phyloP scores from a whole-genome alignment of 1,140 invertebrate species.

The Pseudachorutes palmiensis region DNA sequence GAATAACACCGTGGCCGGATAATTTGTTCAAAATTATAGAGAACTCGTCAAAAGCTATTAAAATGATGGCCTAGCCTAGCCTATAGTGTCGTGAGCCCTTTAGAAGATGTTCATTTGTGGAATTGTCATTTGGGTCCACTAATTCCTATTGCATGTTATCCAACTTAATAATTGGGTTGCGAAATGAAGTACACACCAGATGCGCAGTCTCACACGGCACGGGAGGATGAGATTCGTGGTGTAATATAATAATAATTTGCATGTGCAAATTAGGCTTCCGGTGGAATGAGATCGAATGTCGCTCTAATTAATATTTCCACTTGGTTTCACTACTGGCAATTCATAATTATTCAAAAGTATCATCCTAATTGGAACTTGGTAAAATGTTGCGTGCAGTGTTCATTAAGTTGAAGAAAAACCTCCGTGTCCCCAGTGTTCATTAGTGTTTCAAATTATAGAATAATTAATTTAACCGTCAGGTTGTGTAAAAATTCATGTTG shows the following conservation, averaged over 20 bases:
- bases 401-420: no score
- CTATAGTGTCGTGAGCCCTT: not conserved
- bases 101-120: not conserved
- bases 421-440: no score
- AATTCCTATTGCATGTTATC: constrained; percentile 9
- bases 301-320: not conserved
- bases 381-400: not conserved
- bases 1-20: not conserved
- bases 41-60: not conserved
- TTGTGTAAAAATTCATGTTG: no score
- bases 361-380: not conserved
- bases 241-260: constrained; percentile 10
- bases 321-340: not conserved
- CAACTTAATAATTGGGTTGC: not conserved
- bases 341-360: not conserved
- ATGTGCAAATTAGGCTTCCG: constrained; percentile 18
- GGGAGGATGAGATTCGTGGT: not conserved
- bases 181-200: not conserved
- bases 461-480: no score
- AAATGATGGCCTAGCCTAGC: not conserved
- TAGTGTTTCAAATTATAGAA: no score
- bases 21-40: constrained; percentile 10
- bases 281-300: not conserved
- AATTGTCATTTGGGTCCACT: constrained; percentile 5
- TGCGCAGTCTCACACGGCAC: not conserved